phyloP scores from a whole-genome alignment of 2,888 invertebrate species.

The Leptopilina syphax region DNA sequence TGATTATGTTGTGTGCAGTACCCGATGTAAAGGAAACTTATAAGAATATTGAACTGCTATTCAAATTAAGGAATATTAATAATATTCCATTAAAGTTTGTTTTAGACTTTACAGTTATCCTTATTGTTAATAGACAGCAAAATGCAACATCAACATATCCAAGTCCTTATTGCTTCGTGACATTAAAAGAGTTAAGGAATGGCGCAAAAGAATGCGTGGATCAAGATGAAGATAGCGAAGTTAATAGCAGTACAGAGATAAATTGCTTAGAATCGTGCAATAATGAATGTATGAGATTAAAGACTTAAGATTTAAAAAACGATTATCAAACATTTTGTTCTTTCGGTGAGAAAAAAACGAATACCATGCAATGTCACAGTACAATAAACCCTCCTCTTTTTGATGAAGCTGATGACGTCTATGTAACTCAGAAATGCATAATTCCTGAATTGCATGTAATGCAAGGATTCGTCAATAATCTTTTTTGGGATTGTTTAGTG shows the following conservation, averaged over 20 bases:
- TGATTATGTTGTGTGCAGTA: slow-evolving; percentile 28
- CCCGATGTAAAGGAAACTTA: slow-evolving; percentile 18
- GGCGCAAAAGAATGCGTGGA: background rate
- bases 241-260: background rate
- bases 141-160: slow-evolving; percentile 9
- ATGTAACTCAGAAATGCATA: slow-evolving; percentile 1
- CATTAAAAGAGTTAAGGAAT: slow-evolving; percentile 12
- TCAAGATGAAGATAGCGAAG: background rate
- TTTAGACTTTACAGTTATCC: slow-evolving; percentile 1
- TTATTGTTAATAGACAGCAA: slow-evolving; percentile 23
- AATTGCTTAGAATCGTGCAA: background rate
- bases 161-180: slow-evolving; percentile 9
- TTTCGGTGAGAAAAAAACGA: background rate
- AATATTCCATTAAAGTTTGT: slow-evolving; percentile 1
- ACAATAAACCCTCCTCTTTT: slow-evolving; percentile 17
- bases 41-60: slow-evolving; percentile 4
- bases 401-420: slow-evolving; percentile 15
- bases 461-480: background rate
- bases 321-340: background rate
- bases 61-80: slow-evolving; percentile 9
- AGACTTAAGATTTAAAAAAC: slow-evolving; percentile 22
- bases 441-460: background rate
- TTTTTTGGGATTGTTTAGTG: background rate
- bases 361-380: background rate
- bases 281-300: slow-evolving; percentile 11